These are phyloP conservation scores for Heliconius hortense DNA, from an alignment of 2,888 invertebrate species.

Conservation along the genomic window DNA sequence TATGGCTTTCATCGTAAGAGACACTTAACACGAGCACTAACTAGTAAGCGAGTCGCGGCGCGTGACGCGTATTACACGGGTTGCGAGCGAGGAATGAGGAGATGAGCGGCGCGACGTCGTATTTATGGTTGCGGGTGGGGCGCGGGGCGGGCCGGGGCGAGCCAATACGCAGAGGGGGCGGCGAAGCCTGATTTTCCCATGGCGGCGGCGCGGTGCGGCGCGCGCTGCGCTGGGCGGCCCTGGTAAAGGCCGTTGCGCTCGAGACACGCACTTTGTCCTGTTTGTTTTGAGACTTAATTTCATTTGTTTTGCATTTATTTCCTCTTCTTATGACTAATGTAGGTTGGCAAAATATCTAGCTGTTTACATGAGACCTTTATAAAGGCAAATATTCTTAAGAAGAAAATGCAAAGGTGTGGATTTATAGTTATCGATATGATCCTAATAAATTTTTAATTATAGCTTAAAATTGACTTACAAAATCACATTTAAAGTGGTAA, in stretches of 20 bases:
- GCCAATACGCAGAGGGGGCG: slow-evolving; percentile 79
- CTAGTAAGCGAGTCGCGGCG: slow-evolving; percentile 49
- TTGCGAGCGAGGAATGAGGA: slow-evolving; percentile 77
- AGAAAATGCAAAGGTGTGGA: too few species aligned
- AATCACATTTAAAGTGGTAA: too few species aligned
- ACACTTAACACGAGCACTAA: slow-evolving; percentile 79
- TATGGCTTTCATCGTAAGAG: slow-evolving; percentile 86
- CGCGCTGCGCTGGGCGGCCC: slow-evolving; percentile 62
- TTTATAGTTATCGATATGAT: too few species aligned
- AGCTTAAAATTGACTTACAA: too few species aligned
- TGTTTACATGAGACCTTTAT: too few species aligned
- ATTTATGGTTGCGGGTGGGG: slow-evolving; percentile 76
- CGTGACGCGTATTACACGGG: slow-evolving; percentile 61
- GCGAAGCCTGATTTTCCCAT: slow-evolving; percentile 81
- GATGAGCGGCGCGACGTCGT: slow-evolving; percentile 68
- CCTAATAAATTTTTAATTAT: too few species aligned
- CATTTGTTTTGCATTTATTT: slow-evolving; percentile 37
- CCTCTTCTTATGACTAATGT: slow-evolving; percentile 26
- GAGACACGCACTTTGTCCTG: slow-evolving; percentile 77
- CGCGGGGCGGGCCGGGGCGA: slow-evolving; percentile 74
- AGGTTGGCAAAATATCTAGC: background rate
- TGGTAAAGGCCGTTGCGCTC: slow-evolving; percentile 80
- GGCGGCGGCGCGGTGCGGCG: slow-evolving; percentile 67
- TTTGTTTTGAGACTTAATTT: slow-evolving; percentile 49
- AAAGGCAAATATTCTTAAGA: too few species aligned